Evolutionary conservation across 2,113 vertebrate genomes (phyloP).

Genomic region (Pavo muticus): DNA sequence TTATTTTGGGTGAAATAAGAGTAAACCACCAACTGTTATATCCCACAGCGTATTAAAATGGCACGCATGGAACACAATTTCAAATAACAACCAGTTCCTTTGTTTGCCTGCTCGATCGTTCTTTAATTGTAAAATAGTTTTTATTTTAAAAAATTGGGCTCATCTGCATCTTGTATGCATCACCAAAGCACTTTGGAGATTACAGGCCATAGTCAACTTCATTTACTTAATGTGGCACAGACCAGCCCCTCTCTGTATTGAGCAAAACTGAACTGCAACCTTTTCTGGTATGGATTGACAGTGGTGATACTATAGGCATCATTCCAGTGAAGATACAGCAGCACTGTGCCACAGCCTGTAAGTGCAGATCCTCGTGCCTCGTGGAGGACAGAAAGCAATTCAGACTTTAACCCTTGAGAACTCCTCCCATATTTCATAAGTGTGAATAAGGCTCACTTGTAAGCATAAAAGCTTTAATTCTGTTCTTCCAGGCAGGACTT

Average conservation of each 20-base stretch:
- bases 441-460: accelerated
- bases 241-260: not conserved
- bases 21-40: not conserved
- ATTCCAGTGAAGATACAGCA: not conserved
- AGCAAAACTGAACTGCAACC: not conserved
- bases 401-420: not conserved
- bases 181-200: not conserved
- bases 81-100: not conserved
- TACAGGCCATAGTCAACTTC: not conserved
- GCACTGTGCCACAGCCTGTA: accelerated
- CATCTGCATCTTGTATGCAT: not conserved
- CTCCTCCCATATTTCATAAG: not conserved
- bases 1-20: not conserved
- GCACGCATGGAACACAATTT: not conserved
- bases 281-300: not conserved
- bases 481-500: constrained; percentile 17
- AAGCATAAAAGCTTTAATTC: constrained; percentile 8
- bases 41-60: not conserved
- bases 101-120: not conserved
- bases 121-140: not conserved
- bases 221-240: not conserved
- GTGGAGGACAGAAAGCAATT: not conserved
- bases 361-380: accelerated
- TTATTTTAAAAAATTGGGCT: not conserved
- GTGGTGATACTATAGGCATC: accelerated